Base-by-base conservation (phyloP, 1,140 invertebrate species). In the Atta texana region DNA sequence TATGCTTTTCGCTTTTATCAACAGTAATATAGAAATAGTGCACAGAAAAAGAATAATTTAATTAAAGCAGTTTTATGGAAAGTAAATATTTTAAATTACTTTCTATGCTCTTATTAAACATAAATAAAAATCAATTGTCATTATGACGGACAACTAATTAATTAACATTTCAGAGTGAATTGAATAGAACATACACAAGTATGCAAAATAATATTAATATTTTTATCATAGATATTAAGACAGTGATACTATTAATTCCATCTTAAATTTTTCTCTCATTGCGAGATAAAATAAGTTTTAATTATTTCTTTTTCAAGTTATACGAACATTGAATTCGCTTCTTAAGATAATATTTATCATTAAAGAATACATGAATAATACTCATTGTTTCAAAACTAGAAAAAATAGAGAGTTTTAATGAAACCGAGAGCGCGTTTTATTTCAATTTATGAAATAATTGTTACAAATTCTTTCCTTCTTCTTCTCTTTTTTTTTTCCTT, bases 371-470 rank as follows among this genome's bases (percentile, higher is more conserved):
- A 7, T 39, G 10, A 59, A 72, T 44, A 4, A 81, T 28, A 57
- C 16, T 80, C 14, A 51, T n/a, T 16, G 24, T 81, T 21, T 55
- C 18, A 14, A 34, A 71, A 81, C 57, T 24, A 44, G 44, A 2
- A 85, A 85, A 78, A 34, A 39, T 51, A 21, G 24, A 49, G 44
- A 84, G 55, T 49, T 84, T 75, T 61, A 51, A 24, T 49, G 51
- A 71, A 82, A 85, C 55, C 10, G 61, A 34, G 14, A 61, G 34
- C 53, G 57, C 34, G 44, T 75, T 84, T 84, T 6, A 61, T 34
- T 31, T 24, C 69, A 75, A 75, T 44, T 55, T 64, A 16, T 39
- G 49, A 28, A 84, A 63, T 84, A 39, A 34, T 69, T 69, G 8
- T 88, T 88, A 21, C 5, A 14, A 34, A 1, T 53, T 8, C 3